phyloP scores from a whole-genome alignment of 2,113 vertebrate genomes.

The Tympanuchus pallidicinctus region DNA sequence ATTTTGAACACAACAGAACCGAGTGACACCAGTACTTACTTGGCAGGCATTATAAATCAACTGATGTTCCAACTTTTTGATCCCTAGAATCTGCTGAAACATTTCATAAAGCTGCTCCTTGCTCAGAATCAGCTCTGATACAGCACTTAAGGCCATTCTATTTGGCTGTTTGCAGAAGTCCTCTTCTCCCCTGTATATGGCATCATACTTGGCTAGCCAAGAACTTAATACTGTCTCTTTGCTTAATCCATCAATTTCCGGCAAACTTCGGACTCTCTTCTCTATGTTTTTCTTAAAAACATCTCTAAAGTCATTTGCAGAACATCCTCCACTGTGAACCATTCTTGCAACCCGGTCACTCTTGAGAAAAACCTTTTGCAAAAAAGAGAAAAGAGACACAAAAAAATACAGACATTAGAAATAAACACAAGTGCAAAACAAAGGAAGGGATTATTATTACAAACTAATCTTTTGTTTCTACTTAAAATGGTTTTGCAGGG shows the following conservation, averaged over 20 bases:
- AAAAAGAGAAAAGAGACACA: neutral
- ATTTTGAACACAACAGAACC: neutral
- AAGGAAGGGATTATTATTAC: neutral
- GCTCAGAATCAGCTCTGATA: conserved; percentile 96
- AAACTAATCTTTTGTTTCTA: neutral
- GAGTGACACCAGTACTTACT: conserved; percentile 78
- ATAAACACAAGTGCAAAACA: neutral
- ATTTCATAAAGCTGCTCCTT: conserved; percentile 98
- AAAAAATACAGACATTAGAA: neutral
- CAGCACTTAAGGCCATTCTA: conserved; percentile 87
- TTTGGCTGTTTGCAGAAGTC: conserved; percentile 87
- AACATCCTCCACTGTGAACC: conserved; percentile 95
- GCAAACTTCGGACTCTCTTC: conserved; percentile 93
- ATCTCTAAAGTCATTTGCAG: conserved; percentile 94
- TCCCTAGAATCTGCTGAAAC: conserved; percentile 96
- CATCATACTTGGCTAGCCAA: conserved; percentile 96
- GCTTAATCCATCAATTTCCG: conserved; percentile 96
- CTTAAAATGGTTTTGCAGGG: neutral
- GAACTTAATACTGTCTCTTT: conserved; percentile 98
- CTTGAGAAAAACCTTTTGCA: conserved; percentile 91
- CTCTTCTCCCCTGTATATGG: conserved; percentile 94
- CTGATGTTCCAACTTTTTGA: conserved; percentile 96
- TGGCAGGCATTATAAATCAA: conserved; percentile 98
- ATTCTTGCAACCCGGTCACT: conserved; percentile 94
- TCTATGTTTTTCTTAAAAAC: conserved; percentile 99